These are phyloP conservation scores for Tylochromis polylepis DNA, from an alignment of 2,113 vertebrate genomes.

Conservation along the genomic window DNA sequence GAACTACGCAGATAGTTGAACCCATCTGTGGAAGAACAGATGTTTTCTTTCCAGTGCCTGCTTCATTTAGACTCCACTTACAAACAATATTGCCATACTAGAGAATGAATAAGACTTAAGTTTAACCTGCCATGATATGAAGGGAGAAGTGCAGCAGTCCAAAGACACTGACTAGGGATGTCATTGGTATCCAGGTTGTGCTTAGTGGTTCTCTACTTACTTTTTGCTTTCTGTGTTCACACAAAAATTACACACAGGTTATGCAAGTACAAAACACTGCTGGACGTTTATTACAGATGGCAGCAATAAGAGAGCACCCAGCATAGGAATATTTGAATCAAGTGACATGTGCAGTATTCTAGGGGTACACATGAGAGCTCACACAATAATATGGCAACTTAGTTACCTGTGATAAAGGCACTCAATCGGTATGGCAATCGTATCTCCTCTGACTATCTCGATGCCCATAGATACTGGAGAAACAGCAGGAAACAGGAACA, in stretches of 20 bases:
- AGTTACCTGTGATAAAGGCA: conserved; percentile 47
- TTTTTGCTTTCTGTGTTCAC: conserved; percentile 14
- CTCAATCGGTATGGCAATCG: conserved; percentile 27
- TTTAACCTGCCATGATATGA: conserved; percentile 19
- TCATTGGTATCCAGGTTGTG: conserved; percentile 52
- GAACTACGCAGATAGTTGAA: neutral
- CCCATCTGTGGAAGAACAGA: neutral
- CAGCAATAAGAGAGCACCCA: too few relatives aligned
- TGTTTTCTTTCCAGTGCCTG: neutral
- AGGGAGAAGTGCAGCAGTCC: conserved; percentile 56
- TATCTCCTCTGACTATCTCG: neutral
- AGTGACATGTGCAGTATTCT: too few relatives aligned
- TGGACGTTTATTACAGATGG: too few relatives aligned
- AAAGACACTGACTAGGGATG: conserved; percentile 16
- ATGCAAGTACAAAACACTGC: neutral
- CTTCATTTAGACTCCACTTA: neutral
- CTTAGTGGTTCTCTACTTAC: conserved; percentile 25
- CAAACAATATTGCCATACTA: neutral
- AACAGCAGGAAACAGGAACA: conserved; percentile 21
- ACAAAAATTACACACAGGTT: neutral
- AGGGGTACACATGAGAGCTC: too few relatives aligned
- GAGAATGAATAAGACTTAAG: neutral
- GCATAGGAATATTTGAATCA: too few relatives aligned
- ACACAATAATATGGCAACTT: neutral
- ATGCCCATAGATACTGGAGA: neutral